A percentile compares a stretch with the other conserved stretches of the same genome.
These are phyloP conservation scores for Sylvietta virens DNA, from an alignment of 2,113 vertebrate genomes.

Conservation along the genomic window DNA sequence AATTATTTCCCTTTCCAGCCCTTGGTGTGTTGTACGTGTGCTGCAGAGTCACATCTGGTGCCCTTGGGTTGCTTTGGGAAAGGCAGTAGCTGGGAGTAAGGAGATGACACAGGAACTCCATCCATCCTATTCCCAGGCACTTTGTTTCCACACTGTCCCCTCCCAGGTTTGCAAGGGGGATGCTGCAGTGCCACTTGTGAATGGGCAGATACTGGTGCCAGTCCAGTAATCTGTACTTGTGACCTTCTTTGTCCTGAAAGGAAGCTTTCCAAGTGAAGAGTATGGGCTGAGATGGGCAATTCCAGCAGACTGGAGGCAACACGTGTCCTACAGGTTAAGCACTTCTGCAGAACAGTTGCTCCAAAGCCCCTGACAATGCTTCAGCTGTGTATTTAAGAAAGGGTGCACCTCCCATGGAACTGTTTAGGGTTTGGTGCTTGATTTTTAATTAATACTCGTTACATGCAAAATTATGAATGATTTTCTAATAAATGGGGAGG, in stretches of 20 bases:
- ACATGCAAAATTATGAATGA: not conserved
- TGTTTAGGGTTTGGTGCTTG: not conserved
- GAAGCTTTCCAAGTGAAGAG: not conserved
- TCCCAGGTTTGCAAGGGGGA: not conserved
- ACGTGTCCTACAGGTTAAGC: fast-evolving
- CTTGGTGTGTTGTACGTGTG: not conserved
- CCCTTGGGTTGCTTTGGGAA: not conserved
- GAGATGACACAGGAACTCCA: not conserved
- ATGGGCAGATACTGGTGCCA: not conserved
- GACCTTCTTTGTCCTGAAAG: not conserved
- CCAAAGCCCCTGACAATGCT: not conserved
- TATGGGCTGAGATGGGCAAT: fast-evolving
- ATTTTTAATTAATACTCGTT: not conserved
- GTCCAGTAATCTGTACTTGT: not conserved
- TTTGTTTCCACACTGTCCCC: not conserved
- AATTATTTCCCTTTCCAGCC: not conserved
- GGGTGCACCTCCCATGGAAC: not conserved
- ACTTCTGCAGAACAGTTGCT: not conserved
- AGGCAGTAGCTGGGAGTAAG: not conserved
- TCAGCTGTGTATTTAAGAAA: not conserved
- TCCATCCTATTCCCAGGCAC: not conserved
- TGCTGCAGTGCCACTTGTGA: not conserved
- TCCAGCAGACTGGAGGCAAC: not conserved
- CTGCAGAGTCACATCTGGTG: not conserved
- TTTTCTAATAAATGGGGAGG: not conserved